Conservation (phyloP, 2,113 vertebrate species). For the Equus przewalskii region DNA sequence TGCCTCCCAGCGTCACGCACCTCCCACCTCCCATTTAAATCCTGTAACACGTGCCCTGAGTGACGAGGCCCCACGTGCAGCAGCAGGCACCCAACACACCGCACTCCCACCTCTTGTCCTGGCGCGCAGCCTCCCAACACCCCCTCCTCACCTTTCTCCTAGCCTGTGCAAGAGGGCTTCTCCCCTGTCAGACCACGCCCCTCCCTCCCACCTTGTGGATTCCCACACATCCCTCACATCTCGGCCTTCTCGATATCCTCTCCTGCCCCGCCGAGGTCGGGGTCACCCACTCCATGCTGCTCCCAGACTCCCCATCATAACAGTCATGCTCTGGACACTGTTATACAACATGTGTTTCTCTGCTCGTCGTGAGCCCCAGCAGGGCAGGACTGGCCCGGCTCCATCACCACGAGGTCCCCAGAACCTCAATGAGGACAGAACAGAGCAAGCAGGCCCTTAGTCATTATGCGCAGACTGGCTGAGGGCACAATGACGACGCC, state of each 20-base stretch:
- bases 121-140: not conserved
- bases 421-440: not conserved
- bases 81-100: not conserved
- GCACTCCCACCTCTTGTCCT: not conserved
- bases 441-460: fast-evolving
- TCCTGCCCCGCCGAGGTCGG: not conserved
- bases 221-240: not conserved
- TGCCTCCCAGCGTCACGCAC: not conserved
- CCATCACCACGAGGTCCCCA: not conserved
- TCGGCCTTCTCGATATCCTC: not conserved
- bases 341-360: not conserved
- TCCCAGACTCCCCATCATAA: not conserved
- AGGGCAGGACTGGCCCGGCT: not conserved
- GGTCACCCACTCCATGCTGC: fast-evolving
- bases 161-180: not conserved
- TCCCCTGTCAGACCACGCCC: not conserved
- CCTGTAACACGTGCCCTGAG: not conserved
- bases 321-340: not conserved
- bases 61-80: fast-evolving
- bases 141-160: not conserved
- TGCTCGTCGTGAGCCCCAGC: not conserved
- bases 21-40: fast-evolving
- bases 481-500: not conserved
- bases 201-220: not conserved
- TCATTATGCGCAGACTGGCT: not conserved